Base-by-base conservation (phyloP, 2,888 invertebrate genomes). In the Theretra japonica region DNA sequence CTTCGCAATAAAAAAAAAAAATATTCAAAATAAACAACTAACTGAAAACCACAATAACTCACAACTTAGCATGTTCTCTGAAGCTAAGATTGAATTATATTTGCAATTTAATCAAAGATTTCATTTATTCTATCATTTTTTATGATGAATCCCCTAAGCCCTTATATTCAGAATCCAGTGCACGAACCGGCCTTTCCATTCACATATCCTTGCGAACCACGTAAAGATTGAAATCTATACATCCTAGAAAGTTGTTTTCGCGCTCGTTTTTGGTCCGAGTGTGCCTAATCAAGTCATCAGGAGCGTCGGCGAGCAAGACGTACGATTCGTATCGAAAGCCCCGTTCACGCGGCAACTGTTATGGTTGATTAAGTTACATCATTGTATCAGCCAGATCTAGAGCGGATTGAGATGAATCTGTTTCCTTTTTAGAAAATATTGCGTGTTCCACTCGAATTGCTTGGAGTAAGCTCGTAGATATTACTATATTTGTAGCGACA, bases 201-300 rank as follows among this genome's bases (percentile, higher is more conserved):
- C 65, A 65, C 48, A 56, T 33, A 65, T 56, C 53, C 62, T 74
- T 71, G 50, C 60, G 53, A 73, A 70, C 72, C 72, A 72, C 72
- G 69, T 73, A 60, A 72, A 72, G 79, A 79, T 79, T 77, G 75
- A 72, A 78, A 80, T 80, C 77, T 77, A 75, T 75, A 75, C 73
- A 76, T 73, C 68, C 69, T 71, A 75, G 73, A 77, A 75, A 75
- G 75, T 74, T 74, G 73, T 73, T 71, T 58, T 71, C 25, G 62
- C 71, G 48, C 57, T 21, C 41, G 60, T 69, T 70, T 58, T 75
- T 73, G 70, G 72, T 73, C 78, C 77, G 74, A 77, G 77, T 77
- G 77, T 41, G 71, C 68, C 75, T 82, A 83, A 85, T 86, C 86
- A 75, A 69, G 75, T 72, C 76, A 76, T 86, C 86, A 75, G 80